Conservation (phyloP, 2,888 invertebrate genomes). For the Drosophila paucipuncta region DNA sequence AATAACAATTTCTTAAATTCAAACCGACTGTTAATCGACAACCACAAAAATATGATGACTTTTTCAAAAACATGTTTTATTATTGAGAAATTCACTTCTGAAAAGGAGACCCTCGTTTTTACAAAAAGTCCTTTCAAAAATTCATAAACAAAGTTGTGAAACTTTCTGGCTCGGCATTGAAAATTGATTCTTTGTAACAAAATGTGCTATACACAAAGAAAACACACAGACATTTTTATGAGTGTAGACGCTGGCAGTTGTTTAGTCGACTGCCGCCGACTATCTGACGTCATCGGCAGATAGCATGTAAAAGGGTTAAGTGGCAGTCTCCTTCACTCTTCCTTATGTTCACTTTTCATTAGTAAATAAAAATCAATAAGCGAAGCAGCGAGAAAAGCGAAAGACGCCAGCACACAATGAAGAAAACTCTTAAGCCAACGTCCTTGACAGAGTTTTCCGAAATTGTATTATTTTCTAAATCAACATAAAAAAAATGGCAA, state of each 20-base stretch:
- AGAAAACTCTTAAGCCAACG: slow-evolving; percentile 23
- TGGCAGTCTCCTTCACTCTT: slow-evolving; percentile 46
- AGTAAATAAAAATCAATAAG: slow-evolving; percentile 76
- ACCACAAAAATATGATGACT: not conserved
- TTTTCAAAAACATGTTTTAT: not conserved
- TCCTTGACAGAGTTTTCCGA: slow-evolving; percentile 5
- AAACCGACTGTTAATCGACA: not conserved
- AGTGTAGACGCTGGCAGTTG: slow-evolving; percentile 39
- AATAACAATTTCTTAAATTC: not conserved
- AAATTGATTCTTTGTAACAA: too few species aligned
- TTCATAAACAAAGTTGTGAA: not conserved
- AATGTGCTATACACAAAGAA: too few species aligned
- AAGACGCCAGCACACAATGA: slow-evolving; percentile 17
- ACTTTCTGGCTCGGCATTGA: too few species aligned
- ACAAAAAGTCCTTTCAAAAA: not conserved
- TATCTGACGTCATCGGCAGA: slow-evolving; percentile 78
- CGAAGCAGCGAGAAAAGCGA: slow-evolving; percentile 20
- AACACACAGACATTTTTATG: not conserved
- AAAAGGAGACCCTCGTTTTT: not conserved
- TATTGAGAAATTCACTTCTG: not conserved
- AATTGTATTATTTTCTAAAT: slow-evolving; percentile 14
- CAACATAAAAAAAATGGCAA: not conserved
- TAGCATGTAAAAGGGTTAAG: slow-evolving; percentile 80
- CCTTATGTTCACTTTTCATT: slow-evolving; percentile 76
- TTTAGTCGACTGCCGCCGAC: slow-evolving; percentile 33